Conservation (phyloP, 1,140 invertebrate genomes). For the Drosophila grimshawi region DNA sequence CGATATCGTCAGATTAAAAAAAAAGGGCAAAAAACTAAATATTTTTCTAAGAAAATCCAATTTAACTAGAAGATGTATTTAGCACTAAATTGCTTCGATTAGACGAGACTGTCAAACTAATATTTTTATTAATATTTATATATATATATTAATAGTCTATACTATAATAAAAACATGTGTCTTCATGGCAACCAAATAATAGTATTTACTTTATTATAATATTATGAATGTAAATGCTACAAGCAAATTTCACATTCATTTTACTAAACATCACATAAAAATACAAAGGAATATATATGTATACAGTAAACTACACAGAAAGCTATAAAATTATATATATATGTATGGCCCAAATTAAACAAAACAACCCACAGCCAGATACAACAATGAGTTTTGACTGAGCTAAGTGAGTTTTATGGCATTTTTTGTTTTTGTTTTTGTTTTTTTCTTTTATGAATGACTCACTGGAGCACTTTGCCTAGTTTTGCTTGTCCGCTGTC, state of each 20-base stretch:
- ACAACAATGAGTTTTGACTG: background rate
- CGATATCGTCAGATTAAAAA: no score
- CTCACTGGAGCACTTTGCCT: conserved; percentile 24
- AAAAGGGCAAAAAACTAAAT: no score
- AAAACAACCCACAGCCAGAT: background rate
- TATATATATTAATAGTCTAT: no score
- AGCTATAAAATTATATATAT: background rate
- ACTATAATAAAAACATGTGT: no score
- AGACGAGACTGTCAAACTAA: no score
- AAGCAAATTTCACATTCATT: conserved; percentile 3
- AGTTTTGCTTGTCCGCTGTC: conserved; percentile 51
- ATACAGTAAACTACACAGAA: background rate
- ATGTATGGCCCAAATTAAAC: background rate
- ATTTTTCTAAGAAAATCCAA: no score
- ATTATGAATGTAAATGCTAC: background rate
- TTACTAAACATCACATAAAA: background rate
- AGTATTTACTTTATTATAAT: no score
- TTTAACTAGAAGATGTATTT: no score
- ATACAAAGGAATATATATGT: background rate
- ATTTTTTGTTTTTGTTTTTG: background rate
- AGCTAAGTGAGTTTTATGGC: background rate
- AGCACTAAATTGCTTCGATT: no score
- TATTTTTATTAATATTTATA: no score
- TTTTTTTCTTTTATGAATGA: conserved; percentile 5
- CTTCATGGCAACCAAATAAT: no score